Evolutionary conservation across 2,888 invertebrate species (phyloP).

Genomic region (Dromius quadrimaculatus): DNA sequence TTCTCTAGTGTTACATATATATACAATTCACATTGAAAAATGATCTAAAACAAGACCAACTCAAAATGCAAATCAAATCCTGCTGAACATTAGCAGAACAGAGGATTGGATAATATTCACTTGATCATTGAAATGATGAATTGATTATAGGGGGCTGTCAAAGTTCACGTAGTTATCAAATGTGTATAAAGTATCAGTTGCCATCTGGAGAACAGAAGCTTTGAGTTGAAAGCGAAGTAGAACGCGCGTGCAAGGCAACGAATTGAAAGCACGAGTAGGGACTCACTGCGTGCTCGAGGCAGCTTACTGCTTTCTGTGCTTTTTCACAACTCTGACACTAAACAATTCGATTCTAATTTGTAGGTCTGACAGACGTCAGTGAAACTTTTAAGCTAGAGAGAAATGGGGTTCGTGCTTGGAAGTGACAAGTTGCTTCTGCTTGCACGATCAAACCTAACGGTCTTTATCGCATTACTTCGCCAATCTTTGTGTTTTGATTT

Average conservation of each 20-base stretch:
- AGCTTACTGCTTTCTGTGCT: constrained; percentile 38
- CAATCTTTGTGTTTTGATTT: constrained; percentile 32
- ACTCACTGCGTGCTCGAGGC: constrained; percentile 17
- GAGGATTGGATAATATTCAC: no score
- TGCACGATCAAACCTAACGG: constrained; percentile 34
- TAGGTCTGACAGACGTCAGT: constrained; percentile 51
- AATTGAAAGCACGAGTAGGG: neutral
- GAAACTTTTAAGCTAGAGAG: constrained; percentile 43
- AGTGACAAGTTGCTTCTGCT: constrained; percentile 11
- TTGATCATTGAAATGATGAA: no score
- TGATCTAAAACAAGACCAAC: no score
- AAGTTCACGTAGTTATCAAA: no score
- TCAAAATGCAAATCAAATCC: no score
- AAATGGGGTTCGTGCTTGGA: constrained; percentile 50
- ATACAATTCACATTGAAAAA: no score
- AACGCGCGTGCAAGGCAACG: constrained; percentile 7
- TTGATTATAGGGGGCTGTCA: no score
- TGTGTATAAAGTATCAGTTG: no score
- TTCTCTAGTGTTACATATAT: no score
- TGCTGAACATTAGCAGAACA: no score
- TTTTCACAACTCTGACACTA: constrained; percentile 51
- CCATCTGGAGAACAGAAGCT: neutral
- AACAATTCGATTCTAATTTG: constrained; percentile 52
- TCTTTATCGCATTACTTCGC: constrained; percentile 48
- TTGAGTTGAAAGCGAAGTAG: neutral